Evolutionary conservation across 2,888 invertebrate genomes (phyloP).

Genomic region (Oligia fasciuncula): DNA sequence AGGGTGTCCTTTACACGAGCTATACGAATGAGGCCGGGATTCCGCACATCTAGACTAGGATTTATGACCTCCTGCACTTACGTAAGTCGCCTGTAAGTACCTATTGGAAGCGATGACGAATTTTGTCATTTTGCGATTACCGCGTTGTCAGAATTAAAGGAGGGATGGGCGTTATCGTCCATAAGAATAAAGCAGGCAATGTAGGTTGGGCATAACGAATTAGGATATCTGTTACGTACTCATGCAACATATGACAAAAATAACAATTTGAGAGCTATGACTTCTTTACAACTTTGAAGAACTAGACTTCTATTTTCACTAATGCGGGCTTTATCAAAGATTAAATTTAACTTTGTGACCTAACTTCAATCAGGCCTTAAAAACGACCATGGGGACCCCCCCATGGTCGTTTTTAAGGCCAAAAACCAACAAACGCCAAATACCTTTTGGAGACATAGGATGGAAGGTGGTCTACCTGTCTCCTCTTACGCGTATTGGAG

Average conservation of each 20-base stretch:
- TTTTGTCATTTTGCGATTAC: slow-evolving; percentile 2
- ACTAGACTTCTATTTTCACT: too few species aligned
- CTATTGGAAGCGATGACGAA: slow-evolving; percentile 18
- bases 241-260: not conserved
- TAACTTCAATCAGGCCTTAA: slow-evolving; percentile 1
- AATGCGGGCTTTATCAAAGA: not conserved
- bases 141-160: slow-evolving; percentile 6
- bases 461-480: too few species aligned
- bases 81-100: slow-evolving; percentile 2
- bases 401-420: not conserved
- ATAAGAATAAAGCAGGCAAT: slow-evolving; percentile 6
- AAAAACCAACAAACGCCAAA: not conserved
- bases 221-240: not conserved
- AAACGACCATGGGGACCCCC: too few species aligned
- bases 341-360: too few species aligned
- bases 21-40: slow-evolving; percentile 29
- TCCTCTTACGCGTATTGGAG: too few species aligned
- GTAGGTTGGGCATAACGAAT: not conserved
- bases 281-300: not conserved
- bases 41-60: slow-evolving; percentile 18
- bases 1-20: slow-evolving; percentile 19
- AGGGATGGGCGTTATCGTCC: not conserved
- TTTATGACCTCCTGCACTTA: slow-evolving; percentile 39
- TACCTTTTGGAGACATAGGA: not conserved
- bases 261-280: not conserved